phyloP scores from a whole-genome alignment of 2,888 invertebrate species.

The Priocnemis perturbator region DNA sequence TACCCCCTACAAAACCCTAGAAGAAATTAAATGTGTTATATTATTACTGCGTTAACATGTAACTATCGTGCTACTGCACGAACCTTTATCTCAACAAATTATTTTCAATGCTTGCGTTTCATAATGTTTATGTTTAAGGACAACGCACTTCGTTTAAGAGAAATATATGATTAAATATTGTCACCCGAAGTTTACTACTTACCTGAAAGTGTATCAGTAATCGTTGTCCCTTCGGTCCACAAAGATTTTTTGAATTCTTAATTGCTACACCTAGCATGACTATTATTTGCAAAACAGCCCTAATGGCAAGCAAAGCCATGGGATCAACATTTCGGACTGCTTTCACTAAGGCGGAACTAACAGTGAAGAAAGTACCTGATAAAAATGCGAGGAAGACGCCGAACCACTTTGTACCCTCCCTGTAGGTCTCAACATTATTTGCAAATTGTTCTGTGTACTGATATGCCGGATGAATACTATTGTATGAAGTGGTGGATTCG shows the following conservation, averaged over 20 bases:
- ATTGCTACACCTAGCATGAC: constrained; percentile 71
- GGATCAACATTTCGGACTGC: constrained; percentile 74
- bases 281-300: constrained; percentile 72
- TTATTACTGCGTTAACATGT: not conserved
- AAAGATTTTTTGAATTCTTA: constrained; percentile 63
- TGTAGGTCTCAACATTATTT: constrained; percentile 65
- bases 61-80: not conserved
- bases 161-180: not conserved
- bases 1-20: constrained; percentile 75
- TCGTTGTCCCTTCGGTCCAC: constrained; percentile 73
- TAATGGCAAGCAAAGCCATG: constrained; percentile 74
- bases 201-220: constrained; percentile 73
- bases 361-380: constrained; percentile 76
- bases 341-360: constrained; percentile 75
- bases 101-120: not conserved
- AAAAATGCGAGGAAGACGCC: constrained; percentile 75
- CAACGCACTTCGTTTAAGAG: not conserved
- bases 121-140: not conserved
- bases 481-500: constrained; percentile 67
- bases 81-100: not conserved
- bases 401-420: constrained; percentile 70
- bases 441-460: constrained; percentile 69
- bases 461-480: constrained; percentile 69
- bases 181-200: constrained; percentile 21
- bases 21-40: constrained; percentile 11